These are phyloP conservation scores for Xylota sylvarum DNA, from an alignment of 2,888 invertebrate species.

Conservation along the genomic window DNA sequence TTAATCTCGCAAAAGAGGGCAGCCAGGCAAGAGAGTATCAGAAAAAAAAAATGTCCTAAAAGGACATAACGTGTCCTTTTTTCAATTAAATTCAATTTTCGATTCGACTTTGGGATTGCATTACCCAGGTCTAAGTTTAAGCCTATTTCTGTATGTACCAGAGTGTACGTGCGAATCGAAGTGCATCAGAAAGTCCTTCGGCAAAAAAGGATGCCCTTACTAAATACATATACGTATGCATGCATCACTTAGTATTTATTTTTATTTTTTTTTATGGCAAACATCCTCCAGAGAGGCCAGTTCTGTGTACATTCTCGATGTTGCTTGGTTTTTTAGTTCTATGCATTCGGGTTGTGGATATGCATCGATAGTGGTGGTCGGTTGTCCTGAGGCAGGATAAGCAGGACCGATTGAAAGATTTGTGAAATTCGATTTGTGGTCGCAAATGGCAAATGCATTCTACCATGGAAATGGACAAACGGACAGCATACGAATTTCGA, in stretches of 20 bases:
- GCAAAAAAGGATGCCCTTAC: constrained; percentile 27
- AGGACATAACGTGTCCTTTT: constrained; percentile 53
- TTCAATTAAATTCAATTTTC: constrained; percentile 75
- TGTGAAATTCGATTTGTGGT: constrained; percentile 71
- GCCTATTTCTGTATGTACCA: constrained; percentile 43
- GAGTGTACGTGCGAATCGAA: constrained; percentile 49
- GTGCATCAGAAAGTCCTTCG: constrained; percentile 48
- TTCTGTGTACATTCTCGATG: constrained; percentile 23
- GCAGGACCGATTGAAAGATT: constrained; percentile 68
- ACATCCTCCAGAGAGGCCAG: not conserved
- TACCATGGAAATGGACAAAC: constrained; percentile 46
- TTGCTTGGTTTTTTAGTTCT: constrained; percentile 26
- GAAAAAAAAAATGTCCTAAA: constrained; percentile 37
- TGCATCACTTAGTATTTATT: constrained; percentile 29
- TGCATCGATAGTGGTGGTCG: constrained; percentile 8
- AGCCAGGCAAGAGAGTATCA: constrained; percentile 21
- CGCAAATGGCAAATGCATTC: constrained; percentile 59
- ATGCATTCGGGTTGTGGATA: not conserved
- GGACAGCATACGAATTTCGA: constrained; percentile 19
- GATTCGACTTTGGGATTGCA: constrained; percentile 22
- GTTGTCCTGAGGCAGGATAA: constrained; percentile 43
- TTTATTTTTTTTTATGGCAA: not conserved
- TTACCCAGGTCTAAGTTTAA: constrained; percentile 14
- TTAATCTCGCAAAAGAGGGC: constrained; percentile 61
- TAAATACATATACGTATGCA: constrained; percentile 47